Evolutionary conservation across 1,140 invertebrate species (phyloP).

Genomic region (Solenopsis fugax): DNA sequence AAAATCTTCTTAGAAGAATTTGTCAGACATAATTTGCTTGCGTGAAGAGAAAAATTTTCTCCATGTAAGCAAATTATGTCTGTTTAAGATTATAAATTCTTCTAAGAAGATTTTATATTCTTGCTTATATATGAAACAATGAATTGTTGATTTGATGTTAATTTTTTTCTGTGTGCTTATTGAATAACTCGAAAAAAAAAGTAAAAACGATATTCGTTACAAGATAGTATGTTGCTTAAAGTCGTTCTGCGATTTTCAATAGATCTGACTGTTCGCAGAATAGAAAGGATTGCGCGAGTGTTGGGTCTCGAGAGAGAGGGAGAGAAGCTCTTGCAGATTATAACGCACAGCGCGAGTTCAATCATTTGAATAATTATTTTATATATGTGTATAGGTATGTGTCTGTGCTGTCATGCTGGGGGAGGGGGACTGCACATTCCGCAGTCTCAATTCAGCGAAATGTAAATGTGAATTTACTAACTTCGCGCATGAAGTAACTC

Average conservation of each 20-base stretch:
- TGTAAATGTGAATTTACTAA: conserved; percentile 57
- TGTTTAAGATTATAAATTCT: no score
- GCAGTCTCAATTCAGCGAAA: conserved; percentile 11
- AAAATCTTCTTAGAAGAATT: no score
- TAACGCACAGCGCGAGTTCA: not conserved
- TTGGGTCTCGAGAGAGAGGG: no score
- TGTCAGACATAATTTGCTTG: no score
- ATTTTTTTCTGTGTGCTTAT: no score
- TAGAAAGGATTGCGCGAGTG: not conserved
- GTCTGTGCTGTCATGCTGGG: not conserved
- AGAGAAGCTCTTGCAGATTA: not conserved
- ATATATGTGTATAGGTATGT: not conserved
- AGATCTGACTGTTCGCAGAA: not conserved
- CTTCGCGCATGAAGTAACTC: conserved; percentile 59
- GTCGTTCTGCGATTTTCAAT: not conserved
- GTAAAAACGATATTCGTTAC: not conserved
- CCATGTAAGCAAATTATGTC: no score
- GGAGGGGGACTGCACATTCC: not conserved
- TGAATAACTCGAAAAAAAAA: not conserved
- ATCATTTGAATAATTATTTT: conserved; percentile 33
- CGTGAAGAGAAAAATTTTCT: no score
- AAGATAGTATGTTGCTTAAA: not conserved
- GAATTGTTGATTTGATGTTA: no score
- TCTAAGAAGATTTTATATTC: no score
- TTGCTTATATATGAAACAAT: no score